These are phyloP conservation scores for Phasianus colchicus DNA, from an alignment of 2,113 vertebrate genomes.

Conservation along the genomic window DNA sequence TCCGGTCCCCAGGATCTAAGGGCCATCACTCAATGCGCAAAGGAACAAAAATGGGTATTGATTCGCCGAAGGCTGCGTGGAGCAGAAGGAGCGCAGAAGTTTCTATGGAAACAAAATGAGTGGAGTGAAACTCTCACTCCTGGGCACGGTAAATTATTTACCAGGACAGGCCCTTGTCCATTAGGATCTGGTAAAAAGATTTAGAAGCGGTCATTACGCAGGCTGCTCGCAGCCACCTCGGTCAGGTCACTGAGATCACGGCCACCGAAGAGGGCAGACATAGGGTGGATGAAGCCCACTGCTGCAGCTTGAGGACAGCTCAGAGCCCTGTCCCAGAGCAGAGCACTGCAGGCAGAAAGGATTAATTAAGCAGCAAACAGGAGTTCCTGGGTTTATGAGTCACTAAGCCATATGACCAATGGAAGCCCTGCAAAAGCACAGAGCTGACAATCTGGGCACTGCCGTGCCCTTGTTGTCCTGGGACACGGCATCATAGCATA, in stretches of 20 bases:
- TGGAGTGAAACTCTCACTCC: conserved; percentile 64
- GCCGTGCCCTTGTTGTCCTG: not conserved
- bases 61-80: conserved; percentile 67
- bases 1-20: not conserved
- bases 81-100: conserved; percentile 67
- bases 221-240: not conserved
- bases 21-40: not conserved
- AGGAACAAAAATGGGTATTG: conserved; percentile 37
- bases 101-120: conserved; percentile 78
- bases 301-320: too few relatives aligned
- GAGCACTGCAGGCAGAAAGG: not conserved
- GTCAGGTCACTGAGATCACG: too few relatives aligned
- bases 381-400: not conserved
- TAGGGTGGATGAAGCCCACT: too few relatives aligned
- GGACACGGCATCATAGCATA: not conserved
- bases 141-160: conserved; percentile 65
- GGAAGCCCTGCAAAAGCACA: not conserved
- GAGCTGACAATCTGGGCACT: not conserved
- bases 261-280: too few relatives aligned
- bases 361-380: conserved; percentile 25
- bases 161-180: conserved; percentile 58
- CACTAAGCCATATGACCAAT: conserved; percentile 24
- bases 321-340: too few relatives aligned
- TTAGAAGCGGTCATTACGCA: conserved; percentile 9
- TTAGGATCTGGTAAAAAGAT: conserved; percentile 52